Evolutionary conservation across 2,888 invertebrate genomes (phyloP).

Genomic region (Gonocerus acuteangulatus): DNA sequence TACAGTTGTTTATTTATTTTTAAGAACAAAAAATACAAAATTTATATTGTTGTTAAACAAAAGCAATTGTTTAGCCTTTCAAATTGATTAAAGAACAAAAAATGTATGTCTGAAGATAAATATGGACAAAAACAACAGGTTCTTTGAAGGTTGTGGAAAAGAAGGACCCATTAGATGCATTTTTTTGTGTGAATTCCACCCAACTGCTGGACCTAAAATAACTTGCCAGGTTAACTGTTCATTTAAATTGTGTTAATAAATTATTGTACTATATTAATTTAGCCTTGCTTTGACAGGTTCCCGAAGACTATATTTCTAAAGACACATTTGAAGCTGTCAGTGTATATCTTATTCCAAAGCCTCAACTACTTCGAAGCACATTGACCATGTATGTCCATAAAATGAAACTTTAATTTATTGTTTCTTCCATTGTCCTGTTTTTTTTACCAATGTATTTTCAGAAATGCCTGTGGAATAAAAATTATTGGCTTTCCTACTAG

Average conservation of each 20-base stretch:
- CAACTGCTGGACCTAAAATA: conserved; percentile 73
- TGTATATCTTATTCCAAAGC: conserved; percentile 91
- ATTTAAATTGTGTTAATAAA: background rate
- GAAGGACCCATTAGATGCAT: conserved; percentile 75
- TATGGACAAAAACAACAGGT: conserved; percentile 44
- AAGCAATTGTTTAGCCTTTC: too few relatives aligned
- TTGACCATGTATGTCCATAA: conserved; percentile 73
- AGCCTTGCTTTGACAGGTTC: conserved; percentile 50
- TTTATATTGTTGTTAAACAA: too few relatives aligned
- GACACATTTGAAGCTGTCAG: conserved; percentile 89
- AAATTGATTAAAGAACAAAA: too few relatives aligned
- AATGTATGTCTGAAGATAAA: too few relatives aligned
- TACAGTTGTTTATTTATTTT: too few relatives aligned
- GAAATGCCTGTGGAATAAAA: conserved; percentile 71
- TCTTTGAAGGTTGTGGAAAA: conserved; percentile 56
- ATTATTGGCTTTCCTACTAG: conserved; percentile 87
- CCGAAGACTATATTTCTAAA: conserved; percentile 83
- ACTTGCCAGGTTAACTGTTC: conserved; percentile 54
- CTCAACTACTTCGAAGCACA: conserved; percentile 78
- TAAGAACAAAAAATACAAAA: too few relatives aligned
- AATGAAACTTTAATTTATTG: background rate
- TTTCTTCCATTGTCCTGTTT: background rate
- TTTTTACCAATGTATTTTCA: conserved; percentile 41
- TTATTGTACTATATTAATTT: too few relatives aligned
- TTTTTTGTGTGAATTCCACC: conserved; percentile 71